These are phyloP conservation scores for Venustoraphidia nigricollis DNA, from an alignment of 2,888 invertebrate species.

Conservation along the genomic window DNA sequence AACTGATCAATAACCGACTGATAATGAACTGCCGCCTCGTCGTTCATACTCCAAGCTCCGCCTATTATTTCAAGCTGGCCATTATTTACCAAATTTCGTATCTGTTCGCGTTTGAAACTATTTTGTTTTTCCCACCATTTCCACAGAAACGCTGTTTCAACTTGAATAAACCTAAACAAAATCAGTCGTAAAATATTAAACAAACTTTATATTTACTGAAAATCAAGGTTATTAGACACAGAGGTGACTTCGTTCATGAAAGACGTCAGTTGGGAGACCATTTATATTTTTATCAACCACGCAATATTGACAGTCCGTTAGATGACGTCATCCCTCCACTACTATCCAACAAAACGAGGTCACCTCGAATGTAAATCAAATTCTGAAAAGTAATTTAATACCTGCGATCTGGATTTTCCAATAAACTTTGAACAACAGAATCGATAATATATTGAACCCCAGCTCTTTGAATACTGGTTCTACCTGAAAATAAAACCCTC, in stretches of 20 bases:
- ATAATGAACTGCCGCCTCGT: conserved; percentile 52
- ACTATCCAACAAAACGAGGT: too few species aligned
- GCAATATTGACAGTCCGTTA: too few species aligned
- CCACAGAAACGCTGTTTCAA: conserved; percentile 66
- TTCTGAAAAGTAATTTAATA: conserved; percentile 18
- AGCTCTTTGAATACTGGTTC: conserved; percentile 50
- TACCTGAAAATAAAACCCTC: conserved; percentile 28
- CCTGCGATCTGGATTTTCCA: conserved; percentile 52
- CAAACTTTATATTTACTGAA: not conserved
- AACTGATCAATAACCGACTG: conserved; percentile 56
- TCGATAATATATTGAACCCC: conserved; percentile 87
- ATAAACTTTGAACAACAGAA: conserved; percentile 61
- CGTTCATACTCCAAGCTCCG: conserved; percentile 45
- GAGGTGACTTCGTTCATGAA: too few species aligned
- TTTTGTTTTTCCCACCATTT: conserved; percentile 64
- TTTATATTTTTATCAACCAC: too few species aligned
- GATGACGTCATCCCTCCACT: too few species aligned
- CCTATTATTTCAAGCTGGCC: conserved; percentile 44
- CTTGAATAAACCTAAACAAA: conserved; percentile 52
- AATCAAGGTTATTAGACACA: too few species aligned
- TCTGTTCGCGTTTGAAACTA: conserved; percentile 32
- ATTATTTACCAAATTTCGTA: conserved; percentile 40
- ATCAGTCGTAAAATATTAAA: too few species aligned
- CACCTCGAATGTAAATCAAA: too few species aligned
- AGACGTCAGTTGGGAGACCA: too few species aligned